Percentiles rank a stretch among this genome's conserved stretches.
phyloP scores from a whole-genome alignment of 2,113 vertebrate species.

The Xiphias gladius region DNA sequence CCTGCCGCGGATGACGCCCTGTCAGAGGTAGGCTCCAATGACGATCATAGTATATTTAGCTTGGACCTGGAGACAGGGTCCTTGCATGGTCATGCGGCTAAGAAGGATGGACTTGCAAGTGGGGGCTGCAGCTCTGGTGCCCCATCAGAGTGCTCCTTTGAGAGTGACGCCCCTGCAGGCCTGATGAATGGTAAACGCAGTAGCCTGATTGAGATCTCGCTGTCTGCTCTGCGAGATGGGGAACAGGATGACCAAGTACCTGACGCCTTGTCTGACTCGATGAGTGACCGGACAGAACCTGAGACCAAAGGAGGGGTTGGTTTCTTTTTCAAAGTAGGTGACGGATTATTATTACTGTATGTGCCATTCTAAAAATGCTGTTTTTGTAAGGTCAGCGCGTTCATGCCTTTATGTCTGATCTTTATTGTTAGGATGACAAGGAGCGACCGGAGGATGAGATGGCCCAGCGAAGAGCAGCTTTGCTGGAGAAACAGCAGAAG shows the following conservation, averaged over 20 bases:
- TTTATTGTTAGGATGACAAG: conserved; percentile 80
- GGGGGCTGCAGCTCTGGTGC: conserved; percentile 82
- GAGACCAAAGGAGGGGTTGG: conserved; percentile 85
- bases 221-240: conserved; percentile 83
- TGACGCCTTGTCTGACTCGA: conserved; percentile 82
- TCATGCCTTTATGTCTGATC: neutral
- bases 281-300: conserved; percentile 84
- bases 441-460: conserved; percentile 89
- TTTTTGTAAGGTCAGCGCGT: neutral
- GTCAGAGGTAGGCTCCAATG: conserved; percentile 79
- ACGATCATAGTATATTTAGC: conserved; percentile 80
- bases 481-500: conserved; percentile 92
- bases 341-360: neutral
- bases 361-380: neutral
- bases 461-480: conserved; percentile 88
- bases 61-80: conserved; percentile 80
- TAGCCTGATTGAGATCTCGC: conserved; percentile 90
- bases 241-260: conserved; percentile 80
- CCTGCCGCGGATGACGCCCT: conserved; percentile 63
- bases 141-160: conserved; percentile 87
- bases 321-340: conserved; percentile 89
- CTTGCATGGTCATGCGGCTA: conserved; percentile 39
- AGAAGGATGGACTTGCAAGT: conserved; percentile 66
- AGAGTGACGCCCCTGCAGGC: conserved; percentile 81
- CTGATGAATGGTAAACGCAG: conserved; percentile 81